Percentiles rank a stretch among this genome's conserved stretches.
Evolutionary conservation across 2,888 invertebrate species (phyloP).

Genomic region (Formica aserva): DNA sequence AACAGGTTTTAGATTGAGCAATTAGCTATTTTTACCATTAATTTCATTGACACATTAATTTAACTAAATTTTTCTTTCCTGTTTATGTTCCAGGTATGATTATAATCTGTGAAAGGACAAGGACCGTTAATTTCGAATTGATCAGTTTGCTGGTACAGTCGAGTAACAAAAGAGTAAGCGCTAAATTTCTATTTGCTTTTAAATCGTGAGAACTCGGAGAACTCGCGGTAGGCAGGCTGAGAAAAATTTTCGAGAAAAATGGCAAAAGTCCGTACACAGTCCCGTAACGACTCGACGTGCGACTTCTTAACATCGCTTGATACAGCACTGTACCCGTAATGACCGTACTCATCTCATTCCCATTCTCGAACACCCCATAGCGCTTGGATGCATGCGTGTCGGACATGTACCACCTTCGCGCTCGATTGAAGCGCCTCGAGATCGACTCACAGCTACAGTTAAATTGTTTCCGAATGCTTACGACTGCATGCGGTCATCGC

Average conservation of each 20-base stretch:
- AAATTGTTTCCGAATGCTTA: slow-evolving; percentile 81
- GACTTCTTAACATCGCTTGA: slow-evolving; percentile 48
- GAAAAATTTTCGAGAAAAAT: not conserved
- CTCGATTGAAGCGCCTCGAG: slow-evolving; percentile 75
- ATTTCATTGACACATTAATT: not conserved
- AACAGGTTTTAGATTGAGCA: not conserved
- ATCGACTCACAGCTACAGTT: slow-evolving; percentile 73
- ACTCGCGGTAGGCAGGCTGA: not conserved
- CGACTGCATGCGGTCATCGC: slow-evolving; percentile 63
- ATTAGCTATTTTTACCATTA: not conserved
- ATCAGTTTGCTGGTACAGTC: not conserved
- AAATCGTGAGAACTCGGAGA: not conserved
- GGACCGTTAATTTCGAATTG: not conserved
- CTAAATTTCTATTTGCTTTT: not conserved
- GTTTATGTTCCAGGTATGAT: slow-evolving; percentile 41
- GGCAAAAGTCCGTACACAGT: not conserved
- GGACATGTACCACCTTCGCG: slow-evolving; percentile 76
- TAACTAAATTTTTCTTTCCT: not conserved
- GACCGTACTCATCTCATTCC: slow-evolving; percentile 72
- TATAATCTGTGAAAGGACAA: not conserved
- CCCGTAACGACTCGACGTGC: slow-evolving; percentile 4
- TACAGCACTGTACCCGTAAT: slow-evolving; percentile 65
- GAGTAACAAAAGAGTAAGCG: not conserved
- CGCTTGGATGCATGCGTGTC: slow-evolving; percentile 75
- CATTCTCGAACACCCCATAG: slow-evolving; percentile 73